Evolutionary conservation across 2,797 vertebrate species (phyloP).

Genomic region (Microhierax caerulescens): DNA sequence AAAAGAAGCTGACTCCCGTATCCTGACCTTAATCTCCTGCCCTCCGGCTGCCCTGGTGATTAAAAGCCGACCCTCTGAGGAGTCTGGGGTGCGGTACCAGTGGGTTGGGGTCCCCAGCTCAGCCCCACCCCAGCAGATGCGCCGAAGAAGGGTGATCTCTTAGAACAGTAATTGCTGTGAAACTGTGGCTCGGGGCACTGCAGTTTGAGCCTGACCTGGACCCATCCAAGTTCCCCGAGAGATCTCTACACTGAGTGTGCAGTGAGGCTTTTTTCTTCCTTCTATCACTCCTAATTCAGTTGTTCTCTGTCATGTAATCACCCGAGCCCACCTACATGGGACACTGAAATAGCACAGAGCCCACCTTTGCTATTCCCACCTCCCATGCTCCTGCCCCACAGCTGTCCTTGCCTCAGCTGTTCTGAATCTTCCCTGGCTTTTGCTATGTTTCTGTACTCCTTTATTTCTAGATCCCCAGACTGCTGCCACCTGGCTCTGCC

Average conservation of each 20-base stretch:
- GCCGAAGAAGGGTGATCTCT: neutral
- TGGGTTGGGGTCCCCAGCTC: neutral
- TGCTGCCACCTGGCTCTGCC: neutral
- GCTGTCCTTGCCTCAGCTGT: neutral
- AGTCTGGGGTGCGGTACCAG: rapidly evolving
- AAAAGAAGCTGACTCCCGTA: neutral
- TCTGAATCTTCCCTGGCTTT: neutral
- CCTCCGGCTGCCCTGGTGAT: neutral
- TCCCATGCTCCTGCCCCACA: neutral
- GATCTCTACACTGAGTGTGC: neutral
- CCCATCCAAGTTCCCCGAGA: neutral
- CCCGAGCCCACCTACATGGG: neutral
- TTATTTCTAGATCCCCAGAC: neutral
- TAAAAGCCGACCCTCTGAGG: neutral
- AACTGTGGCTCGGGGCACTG: neutral
- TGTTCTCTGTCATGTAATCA: neutral
- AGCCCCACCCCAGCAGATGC: neutral
- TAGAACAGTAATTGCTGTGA: neutral
- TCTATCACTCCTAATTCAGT: neutral
- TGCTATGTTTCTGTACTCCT: neutral
- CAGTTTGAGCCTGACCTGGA: neutral
- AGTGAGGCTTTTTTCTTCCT: neutral
- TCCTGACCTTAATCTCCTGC: neutral
- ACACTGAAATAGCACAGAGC: neutral
- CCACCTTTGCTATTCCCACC: neutral